phyloP scores from a whole-genome alignment of 2,888 invertebrate genomes.

The Agonopterix alstromeriana region DNA sequence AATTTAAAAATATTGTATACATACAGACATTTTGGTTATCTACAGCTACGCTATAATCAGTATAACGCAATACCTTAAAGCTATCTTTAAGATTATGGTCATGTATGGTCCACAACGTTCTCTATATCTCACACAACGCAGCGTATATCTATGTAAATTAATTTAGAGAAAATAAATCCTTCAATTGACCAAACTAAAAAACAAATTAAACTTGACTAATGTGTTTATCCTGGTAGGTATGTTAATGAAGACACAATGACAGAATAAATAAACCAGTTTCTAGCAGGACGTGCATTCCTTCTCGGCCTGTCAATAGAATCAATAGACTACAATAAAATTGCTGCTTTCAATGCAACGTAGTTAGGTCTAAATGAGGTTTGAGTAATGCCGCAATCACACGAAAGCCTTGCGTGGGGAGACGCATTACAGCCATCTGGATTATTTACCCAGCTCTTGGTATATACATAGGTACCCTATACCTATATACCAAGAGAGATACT shows the following conservation, averaged over 20 bases:
- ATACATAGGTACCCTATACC: too few relatives aligned
- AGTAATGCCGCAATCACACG: constrained; percentile 67
- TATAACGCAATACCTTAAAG: too few relatives aligned
- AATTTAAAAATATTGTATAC: too few relatives aligned
- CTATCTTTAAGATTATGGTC: too few relatives aligned
- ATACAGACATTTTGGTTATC: too few relatives aligned
- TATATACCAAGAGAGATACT: too few relatives aligned
- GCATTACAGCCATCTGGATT: constrained; percentile 36
- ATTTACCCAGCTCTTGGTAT: too few relatives aligned
- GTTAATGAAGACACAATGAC: constrained; percentile 31
- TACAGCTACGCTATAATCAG: too few relatives aligned
- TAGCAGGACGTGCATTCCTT: constrained; percentile 45
- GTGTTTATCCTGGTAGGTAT: constrained; percentile 6
- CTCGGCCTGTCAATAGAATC: constrained; percentile 60
- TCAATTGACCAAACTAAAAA: background rate
- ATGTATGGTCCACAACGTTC: too few relatives aligned
- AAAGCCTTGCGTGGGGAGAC: constrained; percentile 57
- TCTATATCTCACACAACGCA: too few relatives aligned
- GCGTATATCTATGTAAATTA: background rate
- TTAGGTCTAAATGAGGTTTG: constrained; percentile 73
- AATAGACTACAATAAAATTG: constrained; percentile 72
- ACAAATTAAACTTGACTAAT: background rate
- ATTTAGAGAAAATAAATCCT: background rate
- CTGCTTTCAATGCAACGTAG: constrained; percentile 63
- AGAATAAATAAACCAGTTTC: constrained; percentile 49